Evolutionary conservation across 2,113 vertebrate genomes (phyloP).

Genomic region (Cololabis saira): DNA sequence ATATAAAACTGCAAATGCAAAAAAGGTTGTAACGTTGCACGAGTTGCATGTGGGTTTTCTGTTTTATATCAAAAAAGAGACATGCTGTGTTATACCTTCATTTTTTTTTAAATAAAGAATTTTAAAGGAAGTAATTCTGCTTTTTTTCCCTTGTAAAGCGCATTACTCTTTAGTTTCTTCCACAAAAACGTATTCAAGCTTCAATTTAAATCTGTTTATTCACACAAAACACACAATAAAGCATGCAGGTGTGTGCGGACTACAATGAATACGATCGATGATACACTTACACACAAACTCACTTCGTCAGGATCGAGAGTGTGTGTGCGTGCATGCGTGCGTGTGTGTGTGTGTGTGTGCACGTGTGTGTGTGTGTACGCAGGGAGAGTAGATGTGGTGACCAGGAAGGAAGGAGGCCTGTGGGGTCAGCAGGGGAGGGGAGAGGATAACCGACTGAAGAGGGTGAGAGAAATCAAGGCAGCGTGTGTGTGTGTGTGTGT

Average conservation of each 20-base stretch:
- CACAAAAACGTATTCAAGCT: background rate
- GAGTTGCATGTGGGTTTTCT: conserved; percentile 7
- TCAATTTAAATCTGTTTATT: conserved; percentile 15
- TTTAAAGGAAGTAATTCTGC: conserved; percentile 10
- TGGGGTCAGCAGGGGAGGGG: conserved; percentile 62
- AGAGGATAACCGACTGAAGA: conserved; percentile 44
- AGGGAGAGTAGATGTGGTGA: conserved; percentile 61
- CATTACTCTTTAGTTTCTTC: background rate
- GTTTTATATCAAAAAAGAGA: background rate
- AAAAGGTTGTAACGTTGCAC: conserved; percentile 28
- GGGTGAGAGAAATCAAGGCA: conserved; percentile 31
- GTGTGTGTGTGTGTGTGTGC: no score
- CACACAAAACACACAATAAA: conserved; percentile 38
- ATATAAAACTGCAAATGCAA: conserved; percentile 41
- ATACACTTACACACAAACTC: conserved; percentile 35
- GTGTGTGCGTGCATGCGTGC: background rate
- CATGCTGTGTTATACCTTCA: conserved; percentile 3
- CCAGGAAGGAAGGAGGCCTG: conserved; percentile 67
- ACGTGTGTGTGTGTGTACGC: background rate
- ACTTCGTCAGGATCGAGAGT: conserved; percentile 23
- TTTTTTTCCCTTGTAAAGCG: conserved; percentile 17
- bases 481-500: conserved; percentile 43
- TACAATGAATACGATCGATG: conserved; percentile 45
- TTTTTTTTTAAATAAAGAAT: conserved; percentile 50
- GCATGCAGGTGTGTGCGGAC: conserved; percentile 54